A percentile compares a stretch with the other conserved stretches of the same genome.
Evolutionary conservation across 2,797 vertebrate genomes (phyloP).

Genomic region (Xiphophorus birchmanni): DNA sequence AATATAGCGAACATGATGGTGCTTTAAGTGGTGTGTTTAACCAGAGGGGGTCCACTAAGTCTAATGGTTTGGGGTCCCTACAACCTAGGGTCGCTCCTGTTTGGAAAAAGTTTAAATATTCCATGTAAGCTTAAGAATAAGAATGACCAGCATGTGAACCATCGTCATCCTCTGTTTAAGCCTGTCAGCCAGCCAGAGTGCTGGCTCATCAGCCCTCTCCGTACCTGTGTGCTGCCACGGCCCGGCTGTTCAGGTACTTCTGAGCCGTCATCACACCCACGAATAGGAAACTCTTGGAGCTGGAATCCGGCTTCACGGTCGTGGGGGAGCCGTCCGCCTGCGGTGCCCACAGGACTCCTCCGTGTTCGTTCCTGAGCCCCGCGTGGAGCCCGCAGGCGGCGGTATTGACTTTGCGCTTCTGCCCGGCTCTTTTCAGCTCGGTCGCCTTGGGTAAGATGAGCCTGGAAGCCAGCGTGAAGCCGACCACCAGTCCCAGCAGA

Average conservation of each 20-base stretch:
- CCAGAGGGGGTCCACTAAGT: background rate
- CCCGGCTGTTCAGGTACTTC: conserved; percentile 95
- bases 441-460: conserved; percentile 89
- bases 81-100: background rate
- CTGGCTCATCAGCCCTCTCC: background rate
- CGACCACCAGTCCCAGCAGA: conserved; percentile 91
- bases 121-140: background rate
- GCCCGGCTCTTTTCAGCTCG: conserved; percentile 87
- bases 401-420: conserved; percentile 80
- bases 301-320: conserved; percentile 67
- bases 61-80: background rate
- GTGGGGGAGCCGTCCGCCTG: conserved; percentile 65
- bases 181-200: background rate
- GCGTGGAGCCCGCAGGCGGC: conserved; percentile 74
- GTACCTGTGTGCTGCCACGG: conserved; percentile 92
- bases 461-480: conserved; percentile 93
- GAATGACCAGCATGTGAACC: background rate
- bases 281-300: conserved; percentile 87
- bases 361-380: conserved; percentile 60
- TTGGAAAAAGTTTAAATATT: background rate
- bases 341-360: conserved; percentile 63
- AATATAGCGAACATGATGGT: background rate
- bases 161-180: background rate
- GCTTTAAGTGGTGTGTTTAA: background rate
- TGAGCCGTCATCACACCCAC: conserved; percentile 97